A percentile compares a stretch with the other conserved stretches of the same genome.
Evolutionary conservation across 2,888 invertebrate species (phyloP).

Genomic region (Chrysopilus asiliformis): DNA sequence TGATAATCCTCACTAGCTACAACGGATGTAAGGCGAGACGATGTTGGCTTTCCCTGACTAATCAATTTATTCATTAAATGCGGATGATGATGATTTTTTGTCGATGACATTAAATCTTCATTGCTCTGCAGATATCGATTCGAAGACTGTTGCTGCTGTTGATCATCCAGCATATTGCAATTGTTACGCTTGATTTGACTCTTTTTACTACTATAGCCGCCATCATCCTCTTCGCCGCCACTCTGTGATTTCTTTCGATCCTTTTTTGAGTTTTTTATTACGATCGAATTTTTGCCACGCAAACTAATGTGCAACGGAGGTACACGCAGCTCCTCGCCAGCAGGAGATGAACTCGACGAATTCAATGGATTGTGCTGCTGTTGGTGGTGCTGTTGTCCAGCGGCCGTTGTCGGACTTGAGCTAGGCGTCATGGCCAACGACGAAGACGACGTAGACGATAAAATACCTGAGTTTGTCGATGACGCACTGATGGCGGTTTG

Average conservation of each 20-base stretch:
- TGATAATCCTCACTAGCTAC: slow-evolving; percentile 8
- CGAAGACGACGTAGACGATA: slow-evolving; percentile 11
- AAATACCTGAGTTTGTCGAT: slow-evolving; percentile 2
- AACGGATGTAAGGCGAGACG: too few species aligned
- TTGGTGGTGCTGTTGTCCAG: slow-evolving; percentile 3
- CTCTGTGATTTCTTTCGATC: slow-evolving; percentile 43
- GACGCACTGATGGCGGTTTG: slow-evolving; percentile 19
- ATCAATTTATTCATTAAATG: slow-evolving; percentile 19
- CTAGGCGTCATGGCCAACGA: slow-evolving; percentile 14
- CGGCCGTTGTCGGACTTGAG: slow-evolving; percentile 8
- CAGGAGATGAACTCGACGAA: slow-evolving; percentile 11
- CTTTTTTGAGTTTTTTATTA: slow-evolving; percentile 66
- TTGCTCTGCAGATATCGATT: background rate
- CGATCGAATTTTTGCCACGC: slow-evolving; percentile 70
- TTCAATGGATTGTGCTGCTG: slow-evolving; percentile 14
- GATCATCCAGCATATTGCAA: too few species aligned
- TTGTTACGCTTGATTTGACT: slow-evolving; percentile 32
- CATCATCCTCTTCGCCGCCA: slow-evolving; percentile 43
- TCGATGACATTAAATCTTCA: slow-evolving; percentile 25
- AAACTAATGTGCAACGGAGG: slow-evolving; percentile 81
- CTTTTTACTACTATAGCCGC: slow-evolving; percentile 35
- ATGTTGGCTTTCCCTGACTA: slow-evolving; percentile 11
- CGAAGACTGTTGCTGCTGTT: slow-evolving; percentile 24
- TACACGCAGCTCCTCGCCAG: slow-evolving; percentile 59
- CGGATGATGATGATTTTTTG: slow-evolving; percentile 24